phyloP scores from a whole-genome alignment of 2,888 invertebrate genomes.

The Nephrotoma flavescens region DNA sequence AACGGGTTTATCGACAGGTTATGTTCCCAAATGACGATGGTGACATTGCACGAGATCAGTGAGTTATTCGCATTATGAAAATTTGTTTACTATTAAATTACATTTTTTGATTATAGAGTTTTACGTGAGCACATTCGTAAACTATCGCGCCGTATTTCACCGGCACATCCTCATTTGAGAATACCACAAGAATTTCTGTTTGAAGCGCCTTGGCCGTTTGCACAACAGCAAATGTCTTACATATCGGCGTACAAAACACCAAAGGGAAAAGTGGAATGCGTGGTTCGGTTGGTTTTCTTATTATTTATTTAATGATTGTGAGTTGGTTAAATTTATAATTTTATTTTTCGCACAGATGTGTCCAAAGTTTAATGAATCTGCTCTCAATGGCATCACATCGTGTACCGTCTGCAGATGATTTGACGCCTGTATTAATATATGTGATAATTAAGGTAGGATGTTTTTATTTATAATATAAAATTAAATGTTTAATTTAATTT shows the following conservation, averaged over 20 bases:
- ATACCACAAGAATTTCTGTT: slow-evolving; percentile 72
- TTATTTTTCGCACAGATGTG: slow-evolving; percentile 42
- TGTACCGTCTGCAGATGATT: slow-evolving; percentile 84
- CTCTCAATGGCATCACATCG: slow-evolving; percentile 69
- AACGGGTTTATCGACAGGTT: slow-evolving; percentile 79
- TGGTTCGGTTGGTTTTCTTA: slow-evolving; percentile 23
- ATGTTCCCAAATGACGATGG: slow-evolving; percentile 96
- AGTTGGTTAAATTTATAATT: background rate
- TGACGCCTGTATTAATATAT: slow-evolving; percentile 91
- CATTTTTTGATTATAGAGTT: slow-evolving; percentile 40
- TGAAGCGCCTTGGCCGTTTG: slow-evolving; percentile 93
- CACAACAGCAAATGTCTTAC: slow-evolving; percentile 76
- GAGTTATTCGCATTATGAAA: slow-evolving; percentile 24
- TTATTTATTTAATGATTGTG: background rate
- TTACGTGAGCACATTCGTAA: slow-evolving; percentile 79
- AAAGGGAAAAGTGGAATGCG: slow-evolving; percentile 53
- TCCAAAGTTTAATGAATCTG: slow-evolving; percentile 86
- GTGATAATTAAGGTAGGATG: slow-evolving; percentile 74
- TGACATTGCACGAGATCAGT: slow-evolving; percentile 83
- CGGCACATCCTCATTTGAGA: slow-evolving; percentile 63
- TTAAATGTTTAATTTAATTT: background rate
- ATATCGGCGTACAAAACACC: slow-evolving; percentile 87
- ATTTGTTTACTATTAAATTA: slow-evolving; percentile 1
- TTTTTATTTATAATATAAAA: background rate
- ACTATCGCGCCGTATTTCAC: slow-evolving; percentile 57